phyloP scores from a whole-genome alignment of 2,888 invertebrate genomes.

The Cantharis rufa region DNA sequence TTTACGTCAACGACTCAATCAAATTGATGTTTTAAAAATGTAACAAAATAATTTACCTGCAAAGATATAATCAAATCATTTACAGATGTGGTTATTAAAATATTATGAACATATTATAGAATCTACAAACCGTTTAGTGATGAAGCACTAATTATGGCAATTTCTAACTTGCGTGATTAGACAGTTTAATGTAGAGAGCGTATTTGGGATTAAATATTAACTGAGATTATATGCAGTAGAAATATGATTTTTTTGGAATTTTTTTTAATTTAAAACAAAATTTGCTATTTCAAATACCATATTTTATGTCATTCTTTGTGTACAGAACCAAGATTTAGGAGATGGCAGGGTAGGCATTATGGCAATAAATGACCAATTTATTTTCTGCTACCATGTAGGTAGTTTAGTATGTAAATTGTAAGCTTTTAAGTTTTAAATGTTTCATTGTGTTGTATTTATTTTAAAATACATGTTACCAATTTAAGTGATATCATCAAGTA shows the following conservation, averaged over 20 bases:
- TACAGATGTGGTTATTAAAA: neutral
- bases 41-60: neutral
- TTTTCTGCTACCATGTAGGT: neutral
- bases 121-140: conserved; percentile 4
- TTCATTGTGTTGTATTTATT: neutral
- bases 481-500: neutral
- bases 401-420: neutral
- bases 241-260: neutral
- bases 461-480: neutral
- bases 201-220: conserved; percentile 44
- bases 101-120: neutral
- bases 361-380: neutral
- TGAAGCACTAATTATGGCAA: conserved; percentile 19
- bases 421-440: neutral
- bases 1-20: neutral
- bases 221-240: conserved; percentile 31
- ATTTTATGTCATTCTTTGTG: neutral
- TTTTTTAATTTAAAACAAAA: too few relatives aligned
- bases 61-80: neutral
- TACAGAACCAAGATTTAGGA: too few relatives aligned
- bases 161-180: conserved; percentile 43
- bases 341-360: too few relatives aligned
- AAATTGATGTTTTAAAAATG: neutral
- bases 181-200: conserved; percentile 46
- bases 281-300: too few relatives aligned